Evolutionary conservation across 2,888 invertebrate species (phyloP), one percentile per base, ranked within the genome.

Genomic region (Agonopterix heracliana): DNA sequence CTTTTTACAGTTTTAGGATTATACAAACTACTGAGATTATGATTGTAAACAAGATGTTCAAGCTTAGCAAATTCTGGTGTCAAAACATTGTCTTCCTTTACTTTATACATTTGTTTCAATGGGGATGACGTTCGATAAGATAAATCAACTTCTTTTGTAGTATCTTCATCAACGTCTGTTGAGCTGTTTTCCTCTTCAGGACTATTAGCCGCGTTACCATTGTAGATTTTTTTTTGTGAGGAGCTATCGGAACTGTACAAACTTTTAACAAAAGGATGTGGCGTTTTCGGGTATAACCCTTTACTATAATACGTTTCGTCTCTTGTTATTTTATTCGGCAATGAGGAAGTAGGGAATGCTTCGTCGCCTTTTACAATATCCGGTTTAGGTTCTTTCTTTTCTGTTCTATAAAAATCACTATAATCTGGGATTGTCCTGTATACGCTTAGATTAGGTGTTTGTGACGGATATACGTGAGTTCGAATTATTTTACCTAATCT

Each of bases 391-490:
- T 55, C 46, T 36, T 48, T 54, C 34, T 57, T 49, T 38, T 51
- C 47, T 34, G 64, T 63, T 43, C 46, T 54, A 48, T 60, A 60
- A 47, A 61, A 65, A 52, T 66, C 54, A 44, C 59, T 64, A 47
- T 71, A 66, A 46, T 71, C 63, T 10, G 55, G 57, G 42, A 63
- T 62, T 7, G 59, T 53, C 59, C 66, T 68, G 46, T 64, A 68
- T 36, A 57, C 49, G 44, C 57, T 60, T 8, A 69, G 52, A 55
- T 64, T 60, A 45, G 67, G 68, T 36, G 52, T 61, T 26, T 69
- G 61, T 9, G 66, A 68, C 26, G 78, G 74, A 56, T 78, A 72
- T 5, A 75, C 68, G 36, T 73, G 71, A 35, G 64, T 54, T 59
- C 68, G 68, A 36, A 74, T 61, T 45, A 74, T 74, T 52, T 76